Evolutionary conservation across 2,113 vertebrate species (phyloP), one percentile per base, ranked within the genome.

Genomic region (Tautogolabrus adspersus): DNA sequence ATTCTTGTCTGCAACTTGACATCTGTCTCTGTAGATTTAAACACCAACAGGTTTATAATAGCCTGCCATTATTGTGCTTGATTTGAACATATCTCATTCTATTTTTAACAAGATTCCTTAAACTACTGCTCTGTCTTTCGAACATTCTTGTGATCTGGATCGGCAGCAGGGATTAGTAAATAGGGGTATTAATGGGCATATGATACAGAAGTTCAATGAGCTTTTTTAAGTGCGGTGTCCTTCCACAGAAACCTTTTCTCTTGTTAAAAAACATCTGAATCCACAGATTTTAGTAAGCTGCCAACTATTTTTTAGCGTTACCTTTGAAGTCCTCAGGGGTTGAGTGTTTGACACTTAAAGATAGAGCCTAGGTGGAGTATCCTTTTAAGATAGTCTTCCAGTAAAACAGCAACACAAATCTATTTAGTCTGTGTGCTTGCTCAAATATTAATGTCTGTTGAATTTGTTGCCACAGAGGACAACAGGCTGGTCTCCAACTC

Each of bases 401-500:
- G 30, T 0, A 46, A 72, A 66, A 69, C 30, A 73, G 2, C n/a
- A 74, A 52, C 40, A 23, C 6, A 77, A 47, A 75, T 26, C 44
- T 47, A 42, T 57, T 56, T 40, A 0, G 38, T 34, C 34, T 10
- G 49, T 56, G 37, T 63, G 44, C 44, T 26, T 58, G 52, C 65
- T 67, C 23, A 58, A 63, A 75, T 22, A 42, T 49, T 69, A 8
- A 16, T 10, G 61, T 46, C 59, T 38, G 22, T 54, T 73, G 67
- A 51, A 72, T 57, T 0, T 57, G 38, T 42, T 59, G 23, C 42
- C 57, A 68, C 57, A 65, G 26, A 76, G 37, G 34, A 19, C 58
- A 34, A 46, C n/a, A 66, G 0, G 1, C 21, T 21, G 8, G 2
- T 34, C 22, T 62, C 49, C 37, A 11, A 23, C 34, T 64, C 49